Percentiles rank a stretch among this genome's conserved stretches.
Conservation (phyloP, 2,888 invertebrate genomes). For the Macrophya annulata region DNA sequence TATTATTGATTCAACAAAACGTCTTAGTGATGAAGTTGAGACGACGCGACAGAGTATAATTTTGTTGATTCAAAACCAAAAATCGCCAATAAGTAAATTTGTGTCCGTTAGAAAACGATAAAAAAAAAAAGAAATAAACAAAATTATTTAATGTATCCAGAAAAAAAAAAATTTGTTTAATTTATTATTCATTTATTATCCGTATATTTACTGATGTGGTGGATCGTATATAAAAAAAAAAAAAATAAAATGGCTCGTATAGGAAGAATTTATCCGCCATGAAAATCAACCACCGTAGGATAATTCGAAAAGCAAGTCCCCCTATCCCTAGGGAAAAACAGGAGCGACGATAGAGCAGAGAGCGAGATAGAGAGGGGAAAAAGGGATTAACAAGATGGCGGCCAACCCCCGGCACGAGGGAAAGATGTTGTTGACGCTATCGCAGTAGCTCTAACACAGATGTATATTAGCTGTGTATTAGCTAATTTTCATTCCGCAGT, state of each 20-base stretch:
- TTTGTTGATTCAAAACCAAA: too few species aligned
- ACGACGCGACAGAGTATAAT: too few species aligned
- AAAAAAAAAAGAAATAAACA: neutral
- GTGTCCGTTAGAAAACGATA: neutral
- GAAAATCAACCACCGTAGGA: slow-evolving; percentile 50
- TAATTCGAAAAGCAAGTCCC: slow-evolving; percentile 58
- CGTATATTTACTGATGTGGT: neutral
- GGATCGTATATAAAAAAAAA: neutral
- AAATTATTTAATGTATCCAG: neutral
- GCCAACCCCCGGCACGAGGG: slow-evolving; percentile 21
- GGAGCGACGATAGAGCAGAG: slow-evolving; percentile 49
- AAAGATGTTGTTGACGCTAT: slow-evolving; percentile 37
- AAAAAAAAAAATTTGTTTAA: neutral
- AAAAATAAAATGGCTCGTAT: slow-evolving; percentile 14
- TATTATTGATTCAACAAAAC: too few species aligned
- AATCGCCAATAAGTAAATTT: too few species aligned
- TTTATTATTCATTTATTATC: neutral
- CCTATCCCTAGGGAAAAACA: slow-evolving; percentile 55
- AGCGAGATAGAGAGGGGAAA: slow-evolving; percentile 54
- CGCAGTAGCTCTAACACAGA: neutral
- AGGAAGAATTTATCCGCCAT: slow-evolving; percentile 40
- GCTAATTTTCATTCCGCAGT: neutral
- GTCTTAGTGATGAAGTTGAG: too few species aligned
- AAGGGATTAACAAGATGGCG: slow-evolving; percentile 60
- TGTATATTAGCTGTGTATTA: neutral